These are phyloP conservation scores for Connochaetes taurinus DNA, from an alignment of 2,113 vertebrate species.

Conservation along the genomic window DNA sequence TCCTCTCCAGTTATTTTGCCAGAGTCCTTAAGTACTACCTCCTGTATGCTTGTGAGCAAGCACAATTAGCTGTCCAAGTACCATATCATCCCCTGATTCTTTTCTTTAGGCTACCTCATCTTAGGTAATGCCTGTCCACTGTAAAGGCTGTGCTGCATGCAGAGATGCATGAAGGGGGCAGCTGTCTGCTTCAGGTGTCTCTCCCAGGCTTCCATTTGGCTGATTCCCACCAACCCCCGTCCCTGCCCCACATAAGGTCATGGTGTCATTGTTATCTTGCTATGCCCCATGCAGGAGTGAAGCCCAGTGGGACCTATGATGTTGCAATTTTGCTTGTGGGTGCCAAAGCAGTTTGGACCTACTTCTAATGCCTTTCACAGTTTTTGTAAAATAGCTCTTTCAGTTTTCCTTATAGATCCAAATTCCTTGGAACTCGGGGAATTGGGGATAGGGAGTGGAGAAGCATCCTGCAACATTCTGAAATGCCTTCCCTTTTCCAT, in stretches of 20 bases:
- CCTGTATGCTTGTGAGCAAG: not conserved
- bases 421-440: not conserved
- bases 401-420: not conserved
- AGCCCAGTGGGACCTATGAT: not conserved
- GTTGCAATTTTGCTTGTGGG: not conserved
- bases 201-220: not conserved
- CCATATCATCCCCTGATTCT: not conserved
- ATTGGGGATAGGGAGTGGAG: not conserved
- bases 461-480: not conserved
- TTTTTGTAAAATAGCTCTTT: not conserved
- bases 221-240: not conserved
- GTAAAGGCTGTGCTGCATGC: not conserved
- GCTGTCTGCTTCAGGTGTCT: not conserved
- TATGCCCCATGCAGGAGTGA: not conserved
- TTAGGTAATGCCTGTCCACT: not conserved
- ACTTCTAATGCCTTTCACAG: not conserved
- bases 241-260: not conserved
- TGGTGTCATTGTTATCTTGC: not conserved
- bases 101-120: not conserved
- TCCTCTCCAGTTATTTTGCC: not conserved
- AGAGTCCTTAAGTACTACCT: not conserved
- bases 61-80: too few species aligned
- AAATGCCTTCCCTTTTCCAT: not conserved
- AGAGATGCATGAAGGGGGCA: not conserved
- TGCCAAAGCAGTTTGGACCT: not conserved